Conservation (phyloP, 2,113 vertebrate genomes). For the Catagonus wagneri region DNA sequence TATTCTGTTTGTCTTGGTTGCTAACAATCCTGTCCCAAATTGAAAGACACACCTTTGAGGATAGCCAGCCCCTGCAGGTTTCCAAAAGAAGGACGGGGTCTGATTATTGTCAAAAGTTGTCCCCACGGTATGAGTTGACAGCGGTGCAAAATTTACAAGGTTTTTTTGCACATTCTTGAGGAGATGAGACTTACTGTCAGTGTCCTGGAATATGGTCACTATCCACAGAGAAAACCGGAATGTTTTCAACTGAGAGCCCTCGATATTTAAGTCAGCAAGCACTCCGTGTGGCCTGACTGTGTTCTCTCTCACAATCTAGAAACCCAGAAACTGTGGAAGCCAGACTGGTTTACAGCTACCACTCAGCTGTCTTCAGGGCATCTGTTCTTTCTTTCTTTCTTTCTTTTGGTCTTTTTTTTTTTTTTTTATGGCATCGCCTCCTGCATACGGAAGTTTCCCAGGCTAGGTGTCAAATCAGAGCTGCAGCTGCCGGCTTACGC, state of each 20-base stretch:
- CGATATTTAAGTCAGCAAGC: background rate
- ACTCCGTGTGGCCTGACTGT: constrained; percentile 41
- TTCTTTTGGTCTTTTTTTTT: too few relatives aligned
- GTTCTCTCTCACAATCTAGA: constrained; percentile 53
- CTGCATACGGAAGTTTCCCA: too few relatives aligned
- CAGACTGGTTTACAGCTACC: constrained; percentile 51
- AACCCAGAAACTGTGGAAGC: constrained; percentile 50
- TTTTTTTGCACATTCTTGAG: background rate
- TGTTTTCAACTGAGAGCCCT: background rate
- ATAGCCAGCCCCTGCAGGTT: background rate
- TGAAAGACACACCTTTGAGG: background rate
- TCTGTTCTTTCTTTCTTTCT: background rate
- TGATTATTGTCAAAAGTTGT: background rate
- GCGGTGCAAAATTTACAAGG: background rate
- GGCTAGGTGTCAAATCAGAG: too few relatives aligned
- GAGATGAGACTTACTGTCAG: background rate
- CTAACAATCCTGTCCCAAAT: background rate
- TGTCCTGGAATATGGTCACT: background rate
- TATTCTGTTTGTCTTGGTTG: background rate
- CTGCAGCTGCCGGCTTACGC: too few relatives aligned
- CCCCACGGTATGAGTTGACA: background rate
- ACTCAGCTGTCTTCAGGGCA: constrained; percentile 46
- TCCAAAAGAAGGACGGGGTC: background rate
- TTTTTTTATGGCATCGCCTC: too few relatives aligned
- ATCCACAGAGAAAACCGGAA: background rate